Percentiles rank a stretch among this genome's conserved stretches.
Evolutionary conservation across 2,797 vertebrate species (phyloP).

Genomic region (Sandelia bainsii): DNA sequence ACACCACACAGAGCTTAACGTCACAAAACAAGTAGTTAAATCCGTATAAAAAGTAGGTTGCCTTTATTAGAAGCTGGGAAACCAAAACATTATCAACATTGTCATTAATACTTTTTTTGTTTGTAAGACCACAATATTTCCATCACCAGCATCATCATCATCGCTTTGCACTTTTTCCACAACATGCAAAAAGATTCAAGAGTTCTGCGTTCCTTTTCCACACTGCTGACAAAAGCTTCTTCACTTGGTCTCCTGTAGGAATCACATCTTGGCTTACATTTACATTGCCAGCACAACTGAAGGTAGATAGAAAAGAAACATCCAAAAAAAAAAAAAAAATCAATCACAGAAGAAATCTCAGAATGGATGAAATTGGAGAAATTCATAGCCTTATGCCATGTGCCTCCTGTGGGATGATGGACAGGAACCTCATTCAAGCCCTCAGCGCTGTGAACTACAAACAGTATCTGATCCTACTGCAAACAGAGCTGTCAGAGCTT

Average conservation of each 20-base stretch:
- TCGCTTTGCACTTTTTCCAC: constrained; percentile 71
- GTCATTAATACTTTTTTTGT: constrained; percentile 70
- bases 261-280: constrained; percentile 79
- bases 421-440: constrained; percentile 53
- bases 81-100: constrained; percentile 83
- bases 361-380: constrained; percentile 67
- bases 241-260: constrained; percentile 68
- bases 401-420: constrained; percentile 53
- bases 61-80: constrained; percentile 86
- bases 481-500: constrained; percentile 44
- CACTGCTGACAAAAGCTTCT: constrained; percentile 70
- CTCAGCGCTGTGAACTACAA: constrained; percentile 38
- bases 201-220: constrained; percentile 74
- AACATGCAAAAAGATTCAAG: constrained; percentile 81
- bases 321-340: constrained; percentile 21
- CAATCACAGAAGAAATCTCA: constrained; percentile 55
- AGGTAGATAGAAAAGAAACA: constrained; percentile 61
- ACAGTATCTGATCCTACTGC: constrained; percentile 44
- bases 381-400: constrained; percentile 62
- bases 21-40: constrained; percentile 81
- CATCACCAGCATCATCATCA: constrained; percentile 61
- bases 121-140: constrained; percentile 78
- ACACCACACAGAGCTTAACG: constrained; percentile 56
- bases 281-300: constrained; percentile 77
- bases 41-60: constrained; percentile 84